Conservation (phyloP, 2,797 vertebrate species). For the Coluber constrictor region DNA sequence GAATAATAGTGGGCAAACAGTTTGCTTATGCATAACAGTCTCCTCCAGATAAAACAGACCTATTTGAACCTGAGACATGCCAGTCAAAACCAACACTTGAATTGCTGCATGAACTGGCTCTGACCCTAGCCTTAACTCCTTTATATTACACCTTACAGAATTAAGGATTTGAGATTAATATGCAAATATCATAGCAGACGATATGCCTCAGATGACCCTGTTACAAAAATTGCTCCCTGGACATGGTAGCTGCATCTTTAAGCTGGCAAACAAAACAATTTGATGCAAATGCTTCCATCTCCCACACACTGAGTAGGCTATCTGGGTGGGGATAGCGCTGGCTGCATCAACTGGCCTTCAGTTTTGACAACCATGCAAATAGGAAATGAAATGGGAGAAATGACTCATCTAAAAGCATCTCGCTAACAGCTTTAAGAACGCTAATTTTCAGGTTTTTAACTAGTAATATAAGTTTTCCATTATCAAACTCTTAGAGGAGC, state of each 20-base stretch:
- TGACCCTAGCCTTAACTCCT: not conserved
- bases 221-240: not conserved
- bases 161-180: not conserved
- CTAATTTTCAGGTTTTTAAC: not conserved
- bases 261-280: not conserved
- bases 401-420: not conserved
- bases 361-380: not conserved
- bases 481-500: not conserved
- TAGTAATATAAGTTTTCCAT: not conserved
- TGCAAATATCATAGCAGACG: not conserved
- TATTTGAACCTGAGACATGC: not conserved
- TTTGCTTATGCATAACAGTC: not conserved
- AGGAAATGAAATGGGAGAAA: not conserved
- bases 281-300: not conserved
- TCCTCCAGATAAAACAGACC: not conserved
- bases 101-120: not conserved
- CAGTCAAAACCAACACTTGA: not conserved
- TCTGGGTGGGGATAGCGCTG: not conserved
- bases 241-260: not conserved
- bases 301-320: not conserved
- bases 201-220: not conserved
- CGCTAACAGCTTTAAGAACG: not conserved
- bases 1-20: not conserved
- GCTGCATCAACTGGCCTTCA: not conserved
- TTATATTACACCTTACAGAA: not conserved